Evolutionary conservation across 2,113 vertebrate species (phyloP), one percentile per base, ranked within the genome.

Genomic region (Esox niger): DNA sequence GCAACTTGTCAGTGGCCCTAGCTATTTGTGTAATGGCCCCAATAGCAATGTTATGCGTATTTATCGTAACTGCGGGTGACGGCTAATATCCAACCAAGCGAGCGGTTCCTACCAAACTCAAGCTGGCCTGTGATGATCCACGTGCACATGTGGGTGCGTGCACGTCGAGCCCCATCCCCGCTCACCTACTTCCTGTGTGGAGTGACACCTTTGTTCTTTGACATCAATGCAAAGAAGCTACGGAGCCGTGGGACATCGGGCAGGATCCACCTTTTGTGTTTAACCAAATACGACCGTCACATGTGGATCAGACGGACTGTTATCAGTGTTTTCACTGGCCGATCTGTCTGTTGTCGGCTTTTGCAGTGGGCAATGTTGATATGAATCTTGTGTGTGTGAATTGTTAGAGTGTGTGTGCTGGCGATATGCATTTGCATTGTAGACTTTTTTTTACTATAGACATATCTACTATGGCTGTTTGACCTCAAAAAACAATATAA

Each of bases 151-250:
- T 38, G 38, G 10, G 35, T 23, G 21, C 21, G 49, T 25, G 49
- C 5, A n/a, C 17, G 23, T 54, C 8, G n/a, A 54, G 49, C 20
- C 49, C n/a, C 49, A 87, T 85, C 86, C 78, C 82, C 82, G 74
- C 64, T 70, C 78, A 86, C 88, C 86, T 84, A 43, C 80, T 86
- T 87, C 78, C 86, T 76, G 59, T 66, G 70, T 81, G 70, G 64
- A 33, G 71, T 78, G 68, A 84, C 70, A 74, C 78, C 80, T 90
- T 89, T 87, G 86, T 88, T 90, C 85, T 89, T 79, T 87, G 79
- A 80, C 86, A 77, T 84, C 64, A 80, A 82, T 82, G 82, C 82
- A 86, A 82, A 88, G 76, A 58, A 47, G 58, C 59, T 66, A 49
- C 21, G 15, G 13, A 43, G 38, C 38, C 3, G 11, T 43, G 1